These are phyloP conservation scores for Calcarius lapponicus DNA, from an alignment of 2,797 vertebrate species.

Conservation along the genomic window DNA sequence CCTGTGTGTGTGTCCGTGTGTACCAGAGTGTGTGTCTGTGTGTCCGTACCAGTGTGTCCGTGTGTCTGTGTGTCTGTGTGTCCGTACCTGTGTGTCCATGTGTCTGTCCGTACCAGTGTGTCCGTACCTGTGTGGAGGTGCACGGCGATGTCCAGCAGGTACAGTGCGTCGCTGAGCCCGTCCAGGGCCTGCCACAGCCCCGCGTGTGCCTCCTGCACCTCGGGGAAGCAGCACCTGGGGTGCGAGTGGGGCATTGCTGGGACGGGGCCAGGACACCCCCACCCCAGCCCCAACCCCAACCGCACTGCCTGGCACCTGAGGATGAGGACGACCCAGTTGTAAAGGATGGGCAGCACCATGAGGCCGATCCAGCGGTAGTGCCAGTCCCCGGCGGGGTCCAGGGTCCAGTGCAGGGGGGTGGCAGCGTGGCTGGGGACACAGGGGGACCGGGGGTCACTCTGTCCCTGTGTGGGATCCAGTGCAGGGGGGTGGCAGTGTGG, in stretches of 20 bases:
- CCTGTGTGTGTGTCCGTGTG: slow-evolving; percentile 77
- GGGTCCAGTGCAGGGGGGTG: slow-evolving; percentile 20
- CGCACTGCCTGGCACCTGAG: slow-evolving; percentile 78
- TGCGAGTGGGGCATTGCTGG: fast-evolving
- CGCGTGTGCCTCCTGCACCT: slow-evolving; percentile 77
- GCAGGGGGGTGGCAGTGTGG: fast-evolving
- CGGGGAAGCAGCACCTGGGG: slow-evolving; percentile 84
- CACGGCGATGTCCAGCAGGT: slow-evolving; percentile 82
- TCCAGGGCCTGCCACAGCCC: slow-evolving; percentile 86
- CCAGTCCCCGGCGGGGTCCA: slow-evolving; percentile 87
- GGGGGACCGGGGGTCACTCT: not conserved
- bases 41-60: slow-evolving; percentile 66
- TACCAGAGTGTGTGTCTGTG: not conserved
- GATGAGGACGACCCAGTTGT: slow-evolving; percentile 89
- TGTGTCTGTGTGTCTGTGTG: not conserved
- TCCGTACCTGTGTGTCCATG: slow-evolving; percentile 65
- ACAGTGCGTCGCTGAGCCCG: slow-evolving; percentile 84
- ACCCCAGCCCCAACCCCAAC: not conserved
- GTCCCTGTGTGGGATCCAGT: fast-evolving
- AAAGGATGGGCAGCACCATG: slow-evolving; percentile 87
- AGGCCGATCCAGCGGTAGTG: slow-evolving; percentile 89
- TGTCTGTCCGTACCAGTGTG: not conserved
- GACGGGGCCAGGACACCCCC: fast-evolving
- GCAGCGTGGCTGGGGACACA: fast-evolving
- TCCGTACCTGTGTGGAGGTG: slow-evolving; percentile 75